Base-by-base conservation (phyloP, 2,113 vertebrate genomes). In the Nettapus auritus region DNA sequence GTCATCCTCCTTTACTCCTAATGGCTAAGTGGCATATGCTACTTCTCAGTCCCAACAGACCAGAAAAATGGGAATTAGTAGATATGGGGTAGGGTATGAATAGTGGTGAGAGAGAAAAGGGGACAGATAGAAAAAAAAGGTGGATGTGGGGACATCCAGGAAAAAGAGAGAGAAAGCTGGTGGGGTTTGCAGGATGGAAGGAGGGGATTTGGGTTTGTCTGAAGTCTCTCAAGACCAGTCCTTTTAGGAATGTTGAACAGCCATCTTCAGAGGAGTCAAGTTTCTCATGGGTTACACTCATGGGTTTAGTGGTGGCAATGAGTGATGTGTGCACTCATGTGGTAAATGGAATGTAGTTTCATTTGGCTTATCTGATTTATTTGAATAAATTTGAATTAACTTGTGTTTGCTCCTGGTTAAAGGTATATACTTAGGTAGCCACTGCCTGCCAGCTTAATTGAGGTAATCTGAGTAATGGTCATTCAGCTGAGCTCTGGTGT, bases 241-340 rank as follows among this genome's bases (percentile, higher is more conserved):
- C 10, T 67, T 80, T 80, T n/a, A 76, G 8, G 14, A 29, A 13
- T 22, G 31, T 25, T 56, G 20, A 34, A 11, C 16, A 62, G 31
- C 40, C 76, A 31, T 77, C 22, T 26, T 81, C 38, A 62, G 52
- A 46, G 55, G 42, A 76, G 22, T 34, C 16, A 69, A 26, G 22
- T 23, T 87, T 74, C 11, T 48, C 40, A 50, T 0, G 0, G 28
- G 13, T 82, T 71, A 13, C 8, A 19, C 33, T 78, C 8, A 8
- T 33, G 40, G 5, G 12, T 40, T 74, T 52, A 64, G 79, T 84
- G 74, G 57, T 3, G 3, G 25, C 33, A 52, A 29, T 6, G 34
- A 34, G 13, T 68, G 29, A 48, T 33, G 42, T 1, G 0, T 36
- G 44, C 21, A 15, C 17, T 42, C 34, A 36, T 0, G 1, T 53